Evolutionary conservation across 2,797 vertebrate genomes (phyloP).

Genomic region (Hypotaenidia okinawae): DNA sequence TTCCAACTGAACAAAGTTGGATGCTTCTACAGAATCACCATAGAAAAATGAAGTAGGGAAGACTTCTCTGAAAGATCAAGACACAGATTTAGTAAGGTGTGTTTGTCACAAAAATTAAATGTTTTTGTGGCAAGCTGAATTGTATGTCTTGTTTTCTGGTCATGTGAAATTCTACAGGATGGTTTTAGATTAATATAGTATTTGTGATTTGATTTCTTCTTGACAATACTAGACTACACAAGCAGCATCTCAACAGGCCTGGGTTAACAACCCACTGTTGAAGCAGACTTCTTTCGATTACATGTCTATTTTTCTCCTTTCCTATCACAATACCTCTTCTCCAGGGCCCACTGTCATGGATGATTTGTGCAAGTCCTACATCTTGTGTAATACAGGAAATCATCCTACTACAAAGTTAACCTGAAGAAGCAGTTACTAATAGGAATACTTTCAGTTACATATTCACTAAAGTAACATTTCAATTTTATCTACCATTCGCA

Average conservation of each 20-base stretch:
- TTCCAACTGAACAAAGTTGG: conserved; percentile 88
- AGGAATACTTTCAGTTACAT: neutral
- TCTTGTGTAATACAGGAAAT: neutral
- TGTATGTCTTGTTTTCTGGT: neutral
- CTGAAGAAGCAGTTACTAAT: neutral
- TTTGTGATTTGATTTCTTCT: neutral
- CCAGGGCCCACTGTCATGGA: neutral
- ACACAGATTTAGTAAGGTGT: neutral
- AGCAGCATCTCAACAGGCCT: neutral
- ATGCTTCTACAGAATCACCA: conserved; percentile 88
- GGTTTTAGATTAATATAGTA: neutral
- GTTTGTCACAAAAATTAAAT: neutral
- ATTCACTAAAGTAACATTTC: neutral
- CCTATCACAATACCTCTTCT: neutral
- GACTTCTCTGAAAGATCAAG: conserved; percentile 83
- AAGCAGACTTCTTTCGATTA: neutral
- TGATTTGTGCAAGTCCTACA: neutral
- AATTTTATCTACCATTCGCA: conserved; percentile 8
- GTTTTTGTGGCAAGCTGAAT: neutral
- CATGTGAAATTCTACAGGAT: neutral
- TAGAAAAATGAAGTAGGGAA: conserved; percentile 93
- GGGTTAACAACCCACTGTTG: neutral
- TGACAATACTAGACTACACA: neutral
- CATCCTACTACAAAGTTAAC: neutral
- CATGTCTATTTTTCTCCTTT: neutral